These are phyloP conservation scores for Pangasius djambal DNA, from an alignment of 2,797 vertebrate species.

Conservation along the genomic window DNA sequence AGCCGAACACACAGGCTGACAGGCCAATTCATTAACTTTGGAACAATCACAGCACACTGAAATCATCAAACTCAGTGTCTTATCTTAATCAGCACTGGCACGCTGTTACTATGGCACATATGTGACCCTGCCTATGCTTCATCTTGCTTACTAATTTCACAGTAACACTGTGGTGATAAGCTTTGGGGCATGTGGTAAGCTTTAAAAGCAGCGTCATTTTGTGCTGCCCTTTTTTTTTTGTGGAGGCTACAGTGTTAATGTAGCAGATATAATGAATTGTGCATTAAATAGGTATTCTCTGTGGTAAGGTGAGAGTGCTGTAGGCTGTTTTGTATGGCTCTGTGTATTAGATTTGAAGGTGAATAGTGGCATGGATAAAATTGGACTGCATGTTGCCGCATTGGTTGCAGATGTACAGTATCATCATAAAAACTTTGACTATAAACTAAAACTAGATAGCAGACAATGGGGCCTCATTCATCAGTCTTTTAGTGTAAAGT, in stretches of 20 bases:
- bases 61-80: slow-evolving; percentile 51
- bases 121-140: slow-evolving; percentile 7
- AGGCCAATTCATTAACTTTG: slow-evolving; percentile 62
- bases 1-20: slow-evolving; percentile 60
- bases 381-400: not conserved
- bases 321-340: not conserved
- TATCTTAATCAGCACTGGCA: slow-evolving; percentile 18
- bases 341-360: slow-evolving; percentile 8
- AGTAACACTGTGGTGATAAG: not conserved
- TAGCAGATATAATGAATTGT: slow-evolving; percentile 11
- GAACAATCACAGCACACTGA: slow-evolving; percentile 65
- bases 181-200: not conserved
- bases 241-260: not conserved
- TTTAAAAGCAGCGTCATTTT: slow-evolving; percentile 27
- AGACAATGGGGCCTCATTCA: not conserved
- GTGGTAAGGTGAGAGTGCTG: slow-evolving; percentile 2
- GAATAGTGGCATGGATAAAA: not conserved
- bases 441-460: not conserved
- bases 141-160: slow-evolving; percentile 30
- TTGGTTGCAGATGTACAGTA: not conserved
- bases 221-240: not conserved
- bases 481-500: not conserved
- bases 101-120: slow-evolving; percentile 9
- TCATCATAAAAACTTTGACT: not conserved
- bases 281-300: not conserved